Percentiles rank a stretch among this genome's conserved stretches.
Conservation (phyloP, 1,140 invertebrate genomes). For the Agrypnia vestita region DNA sequence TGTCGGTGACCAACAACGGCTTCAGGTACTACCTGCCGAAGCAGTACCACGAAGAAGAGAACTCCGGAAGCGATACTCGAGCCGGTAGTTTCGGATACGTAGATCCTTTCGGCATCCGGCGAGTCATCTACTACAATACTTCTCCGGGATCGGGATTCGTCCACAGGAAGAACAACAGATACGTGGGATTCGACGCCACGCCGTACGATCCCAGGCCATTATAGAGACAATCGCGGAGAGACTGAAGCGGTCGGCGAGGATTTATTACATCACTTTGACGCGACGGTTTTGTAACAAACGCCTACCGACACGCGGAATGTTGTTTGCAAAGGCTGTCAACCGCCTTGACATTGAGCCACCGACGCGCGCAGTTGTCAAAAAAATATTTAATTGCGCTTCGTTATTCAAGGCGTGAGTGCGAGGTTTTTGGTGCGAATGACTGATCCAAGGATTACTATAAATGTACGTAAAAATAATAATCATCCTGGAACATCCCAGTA, state of each 20-base stretch:
- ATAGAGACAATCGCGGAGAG: slow-evolving; percentile 58
- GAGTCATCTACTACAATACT: slow-evolving; percentile 90
- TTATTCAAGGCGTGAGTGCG: too few species aligned
- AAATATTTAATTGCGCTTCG: slow-evolving; percentile 20
- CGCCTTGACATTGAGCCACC: slow-evolving; percentile 59
- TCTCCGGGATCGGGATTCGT: slow-evolving; percentile 83
- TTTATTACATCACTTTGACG: slow-evolving; percentile 49
- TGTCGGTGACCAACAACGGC: slow-evolving; percentile 80
- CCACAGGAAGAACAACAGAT: slow-evolving; percentile 88
- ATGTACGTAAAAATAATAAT: not conserved
- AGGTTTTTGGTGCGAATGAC: not conserved
- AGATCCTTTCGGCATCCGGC: slow-evolving; percentile 89
- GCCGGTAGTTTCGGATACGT: slow-evolving; percentile 89
- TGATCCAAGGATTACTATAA: not conserved
- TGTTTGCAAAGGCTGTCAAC: slow-evolving; percentile 47
- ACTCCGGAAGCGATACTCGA: slow-evolving; percentile 72
- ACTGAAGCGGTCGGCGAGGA: slow-evolving; percentile 25
- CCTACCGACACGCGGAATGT: slow-evolving; percentile 57
- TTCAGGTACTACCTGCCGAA: slow-evolving; percentile 88
- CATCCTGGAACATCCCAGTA: too few species aligned
- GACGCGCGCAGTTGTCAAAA: slow-evolving; percentile 49
- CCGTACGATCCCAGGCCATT: slow-evolving; percentile 83
- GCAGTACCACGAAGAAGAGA: slow-evolving; percentile 88
- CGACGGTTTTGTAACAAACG: slow-evolving; percentile 53
- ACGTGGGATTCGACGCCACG: slow-evolving; percentile 85